Conservation (phyloP, 2,797 vertebrate species). For the Mus minutoides region DNA sequence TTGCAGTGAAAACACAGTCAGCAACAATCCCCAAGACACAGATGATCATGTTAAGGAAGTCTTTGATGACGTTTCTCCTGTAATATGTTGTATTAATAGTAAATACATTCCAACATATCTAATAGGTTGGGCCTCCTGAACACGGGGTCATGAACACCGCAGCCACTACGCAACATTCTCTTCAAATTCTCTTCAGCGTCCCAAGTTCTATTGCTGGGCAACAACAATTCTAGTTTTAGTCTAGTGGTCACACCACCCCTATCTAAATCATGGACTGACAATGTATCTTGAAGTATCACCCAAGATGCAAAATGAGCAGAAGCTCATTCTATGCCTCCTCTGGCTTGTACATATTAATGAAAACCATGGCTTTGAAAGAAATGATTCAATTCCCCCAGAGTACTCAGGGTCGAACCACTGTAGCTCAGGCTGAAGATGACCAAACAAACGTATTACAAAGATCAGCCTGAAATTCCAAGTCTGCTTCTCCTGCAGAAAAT, state of each 20-base stretch:
- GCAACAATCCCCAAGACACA: neutral
- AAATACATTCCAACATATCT: neutral
- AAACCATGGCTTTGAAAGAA: neutral
- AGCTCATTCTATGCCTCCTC: neutral
- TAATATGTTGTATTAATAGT: accelerated
- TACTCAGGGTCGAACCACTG: neutral
- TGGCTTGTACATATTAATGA: neutral
- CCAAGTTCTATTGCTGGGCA: neutral
- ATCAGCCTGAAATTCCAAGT: too few species aligned
- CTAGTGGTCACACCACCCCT: neutral
- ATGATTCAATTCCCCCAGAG: neutral
- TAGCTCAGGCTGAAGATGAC: neutral
- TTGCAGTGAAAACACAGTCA: neutral
- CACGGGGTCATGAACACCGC: neutral
- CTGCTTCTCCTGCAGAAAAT: neutral
- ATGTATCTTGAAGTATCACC: neutral
- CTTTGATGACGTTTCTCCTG: neutral
- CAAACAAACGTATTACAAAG: neutral
- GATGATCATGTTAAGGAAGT: neutral
- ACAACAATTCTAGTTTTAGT: neutral
- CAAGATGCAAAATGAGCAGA: neutral
- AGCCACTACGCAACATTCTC: too few species aligned
- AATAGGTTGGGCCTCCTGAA: neutral
- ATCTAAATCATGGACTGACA: neutral
- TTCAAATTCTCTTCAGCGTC: neutral